phyloP scores from a whole-genome alignment of 2,888 invertebrate species.

The Candidula unifasciata region DNA sequence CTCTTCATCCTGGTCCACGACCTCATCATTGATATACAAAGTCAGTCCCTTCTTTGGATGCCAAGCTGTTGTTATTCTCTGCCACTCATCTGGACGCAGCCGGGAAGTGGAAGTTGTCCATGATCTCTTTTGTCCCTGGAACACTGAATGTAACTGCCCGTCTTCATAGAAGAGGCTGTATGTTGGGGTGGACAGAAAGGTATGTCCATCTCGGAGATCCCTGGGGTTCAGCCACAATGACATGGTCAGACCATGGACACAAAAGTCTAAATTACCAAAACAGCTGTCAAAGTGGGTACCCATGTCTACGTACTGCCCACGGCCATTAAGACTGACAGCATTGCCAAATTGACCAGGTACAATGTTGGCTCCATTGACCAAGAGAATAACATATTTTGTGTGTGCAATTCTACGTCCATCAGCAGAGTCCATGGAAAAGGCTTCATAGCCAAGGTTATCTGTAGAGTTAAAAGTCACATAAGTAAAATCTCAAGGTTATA shows the following conservation, averaged over 20 bases:
- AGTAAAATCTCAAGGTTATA: too few relatives aligned
- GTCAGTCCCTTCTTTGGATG: constrained; percentile 69
- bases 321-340: constrained; percentile 69
- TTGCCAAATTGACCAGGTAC: constrained; percentile 61
- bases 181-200: constrained; percentile 70
- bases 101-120: constrained; percentile 68
- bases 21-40: constrained; percentile 69
- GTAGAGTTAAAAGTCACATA: constrained; percentile 54
- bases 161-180: constrained; percentile 72
- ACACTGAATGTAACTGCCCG: constrained; percentile 67
- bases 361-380: constrained; percentile 63
- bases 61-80: constrained; percentile 74
- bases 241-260: constrained; percentile 68
- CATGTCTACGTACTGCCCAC: constrained; percentile 73
- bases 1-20: constrained; percentile 55
- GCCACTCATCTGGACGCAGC: constrained; percentile 67
- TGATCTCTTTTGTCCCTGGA: constrained; percentile 59
- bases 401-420: constrained; percentile 65
- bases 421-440: constrained; percentile 74
- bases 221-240: constrained; percentile 68
- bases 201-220: constrained; percentile 63
- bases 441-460: constrained; percentile 73
- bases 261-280: constrained; percentile 71
- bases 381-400: constrained; percentile 65
- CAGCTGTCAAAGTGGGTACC: constrained; percentile 72